These are phyloP conservation scores for Encarsia formosa DNA, from an alignment of 2,888 invertebrate genomes.

Conservation along the genomic window DNA sequence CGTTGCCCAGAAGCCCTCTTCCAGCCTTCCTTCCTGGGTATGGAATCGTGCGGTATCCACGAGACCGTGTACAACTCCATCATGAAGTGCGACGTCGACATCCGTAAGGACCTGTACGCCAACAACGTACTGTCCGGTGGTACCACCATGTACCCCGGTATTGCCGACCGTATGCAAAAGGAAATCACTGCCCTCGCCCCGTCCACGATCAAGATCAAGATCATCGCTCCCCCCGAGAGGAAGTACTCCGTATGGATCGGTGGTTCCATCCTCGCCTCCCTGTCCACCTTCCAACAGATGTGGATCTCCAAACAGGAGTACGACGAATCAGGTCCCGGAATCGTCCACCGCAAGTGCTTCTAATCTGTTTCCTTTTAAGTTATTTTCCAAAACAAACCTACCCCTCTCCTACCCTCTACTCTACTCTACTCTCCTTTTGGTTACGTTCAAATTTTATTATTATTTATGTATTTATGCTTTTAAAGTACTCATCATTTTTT, in stretches of 20 bases:
- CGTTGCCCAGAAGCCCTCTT: constrained; percentile 85
- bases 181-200: constrained; percentile 92
- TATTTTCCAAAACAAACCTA: too few species aligned
- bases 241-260: constrained; percentile 99
- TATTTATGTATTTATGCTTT: too few species aligned
- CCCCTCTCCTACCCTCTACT: too few species aligned
- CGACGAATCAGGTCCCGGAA: constrained; percentile 92
- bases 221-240: constrained; percentile 92
- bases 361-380: too few species aligned
- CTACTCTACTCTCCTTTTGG: too few species aligned
- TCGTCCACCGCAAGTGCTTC: constrained; percentile 96
- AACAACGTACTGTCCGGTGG: constrained; percentile 89
- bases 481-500: too few species aligned
- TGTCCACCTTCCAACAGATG: constrained; percentile 88
- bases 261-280: constrained; percentile 90
- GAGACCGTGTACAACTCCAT: constrained; percentile 90
- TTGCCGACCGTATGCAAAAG: constrained; percentile 96
- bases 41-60: constrained; percentile 86
- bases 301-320: constrained; percentile 98
- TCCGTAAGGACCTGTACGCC: constrained; percentile 88
- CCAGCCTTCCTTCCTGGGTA: constrained; percentile 87
- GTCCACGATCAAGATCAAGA: constrained; percentile 92
- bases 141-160: constrained; percentile 95
- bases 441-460: too few species aligned
- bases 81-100: constrained; percentile 93